These are phyloP conservation scores for Oxyruncus cristatus DNA, from an alignment of 2,113 vertebrate species.

Conservation along the genomic window DNA sequence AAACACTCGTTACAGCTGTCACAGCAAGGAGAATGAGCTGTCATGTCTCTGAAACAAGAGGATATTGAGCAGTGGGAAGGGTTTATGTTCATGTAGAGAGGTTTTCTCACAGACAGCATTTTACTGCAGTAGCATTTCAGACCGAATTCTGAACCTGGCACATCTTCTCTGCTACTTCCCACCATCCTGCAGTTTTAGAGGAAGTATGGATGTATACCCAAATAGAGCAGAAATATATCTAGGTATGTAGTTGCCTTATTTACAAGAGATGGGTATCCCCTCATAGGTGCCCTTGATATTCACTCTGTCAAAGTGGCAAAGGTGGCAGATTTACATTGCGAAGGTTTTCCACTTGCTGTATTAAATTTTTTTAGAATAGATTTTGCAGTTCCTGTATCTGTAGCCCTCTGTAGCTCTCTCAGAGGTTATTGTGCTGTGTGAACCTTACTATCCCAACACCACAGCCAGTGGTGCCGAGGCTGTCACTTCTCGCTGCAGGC, in stretches of 20 bases:
- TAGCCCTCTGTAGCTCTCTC: neutral
- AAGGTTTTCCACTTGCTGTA: neutral
- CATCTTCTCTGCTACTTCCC: neutral
- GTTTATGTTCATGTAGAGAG: neutral
- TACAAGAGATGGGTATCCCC: neutral
- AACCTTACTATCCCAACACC: neutral
- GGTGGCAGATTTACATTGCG: neutral
- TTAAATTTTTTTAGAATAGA: accelerated
- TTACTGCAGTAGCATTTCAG: neutral
- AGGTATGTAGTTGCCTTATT: neutral
- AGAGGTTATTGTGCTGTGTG: neutral
- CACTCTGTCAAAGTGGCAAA: neutral
- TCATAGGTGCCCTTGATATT: neutral
- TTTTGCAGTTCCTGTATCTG: neutral
- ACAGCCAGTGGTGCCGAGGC: neutral
- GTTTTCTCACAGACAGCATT: neutral
- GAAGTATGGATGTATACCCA: neutral
- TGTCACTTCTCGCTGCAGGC: neutral
- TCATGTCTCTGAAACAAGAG: neutral
- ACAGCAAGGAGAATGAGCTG: neutral
- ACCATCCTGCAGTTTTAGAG: neutral
- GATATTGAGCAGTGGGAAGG: neutral
- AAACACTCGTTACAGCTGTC: neutral
- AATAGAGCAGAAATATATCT: neutral
- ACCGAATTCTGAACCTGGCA: neutral